Conservation (phyloP, 2,113 vertebrate genomes). For the Atractosteus spatula region DNA sequence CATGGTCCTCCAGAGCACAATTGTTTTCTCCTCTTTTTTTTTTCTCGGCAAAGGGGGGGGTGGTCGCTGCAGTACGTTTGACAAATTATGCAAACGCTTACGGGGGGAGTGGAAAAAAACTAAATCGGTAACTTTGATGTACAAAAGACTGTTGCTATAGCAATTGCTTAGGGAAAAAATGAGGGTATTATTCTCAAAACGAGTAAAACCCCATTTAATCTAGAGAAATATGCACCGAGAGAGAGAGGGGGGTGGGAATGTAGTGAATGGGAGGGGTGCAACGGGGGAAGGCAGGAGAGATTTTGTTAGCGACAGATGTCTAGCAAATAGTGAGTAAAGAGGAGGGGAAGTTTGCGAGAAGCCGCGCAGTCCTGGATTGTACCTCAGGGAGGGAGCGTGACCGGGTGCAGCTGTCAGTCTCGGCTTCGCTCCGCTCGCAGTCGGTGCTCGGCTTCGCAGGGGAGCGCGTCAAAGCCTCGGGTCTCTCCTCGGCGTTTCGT, state of each 20-base stretch:
- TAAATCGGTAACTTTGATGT: constrained; percentile 1
- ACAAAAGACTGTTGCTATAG: constrained; percentile 16
- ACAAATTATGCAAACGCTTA: constrained; percentile 5
- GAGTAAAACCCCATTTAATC: constrained; percentile 29
- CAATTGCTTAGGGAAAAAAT: constrained; percentile 20
- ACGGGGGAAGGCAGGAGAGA: constrained; percentile 43
- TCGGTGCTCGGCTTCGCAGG: constrained; percentile 41
- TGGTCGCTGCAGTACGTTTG: neutral
- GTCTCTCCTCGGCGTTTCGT: constrained; percentile 15
- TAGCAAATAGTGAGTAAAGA: constrained; percentile 44
- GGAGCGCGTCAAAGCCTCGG: constrained; percentile 27
- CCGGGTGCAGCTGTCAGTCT: constrained; percentile 63
- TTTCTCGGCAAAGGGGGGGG: neutral
- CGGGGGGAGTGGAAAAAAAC: constrained; percentile 11
- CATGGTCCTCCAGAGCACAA: too few relatives aligned
- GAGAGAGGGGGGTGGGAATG: constrained; percentile 36
- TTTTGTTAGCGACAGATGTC: constrained; percentile 68
- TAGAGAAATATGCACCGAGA: constrained; percentile 41
- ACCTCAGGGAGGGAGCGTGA: constrained; percentile 55
- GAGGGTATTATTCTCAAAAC: constrained; percentile 21
- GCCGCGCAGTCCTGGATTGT: constrained; percentile 47
- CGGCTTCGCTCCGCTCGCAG: constrained; percentile 44
- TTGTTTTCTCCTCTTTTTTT: neutral
- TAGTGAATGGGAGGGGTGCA: constrained; percentile 38
- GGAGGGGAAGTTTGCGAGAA: constrained; percentile 44